Conservation (phyloP, 2,888 invertebrate genomes). For the Hypomecis atomaria region DNA sequence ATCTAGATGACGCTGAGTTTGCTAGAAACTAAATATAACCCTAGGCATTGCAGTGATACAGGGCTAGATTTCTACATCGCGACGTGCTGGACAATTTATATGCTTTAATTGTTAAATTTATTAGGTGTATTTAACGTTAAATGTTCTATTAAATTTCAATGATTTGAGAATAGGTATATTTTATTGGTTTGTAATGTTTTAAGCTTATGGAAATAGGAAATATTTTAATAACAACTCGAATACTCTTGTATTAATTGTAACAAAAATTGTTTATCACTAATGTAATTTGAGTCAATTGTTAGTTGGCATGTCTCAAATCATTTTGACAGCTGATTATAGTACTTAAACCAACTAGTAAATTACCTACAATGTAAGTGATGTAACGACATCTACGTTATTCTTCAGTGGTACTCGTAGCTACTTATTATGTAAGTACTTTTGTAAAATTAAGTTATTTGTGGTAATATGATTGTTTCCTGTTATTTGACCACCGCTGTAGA, state of each 20-base stretch:
- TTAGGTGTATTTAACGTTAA: not conserved
- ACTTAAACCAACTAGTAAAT: not conserved
- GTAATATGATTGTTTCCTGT: slow-evolving; percentile 24
- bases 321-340: not conserved
- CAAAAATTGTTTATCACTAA: too few relatives aligned
- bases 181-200: not conserved
- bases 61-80: slow-evolving; percentile 7
- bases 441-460: slow-evolving; percentile 22
- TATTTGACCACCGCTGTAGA: slow-evolving; percentile 23
- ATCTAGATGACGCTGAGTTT: slow-evolving; percentile 56
- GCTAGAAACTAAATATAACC: slow-evolving; percentile 36
- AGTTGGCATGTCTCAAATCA: slow-evolving; percentile 2
- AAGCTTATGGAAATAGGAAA: too few relatives aligned
- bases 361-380: not conserved
- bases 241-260: too few relatives aligned
- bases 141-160: not conserved
- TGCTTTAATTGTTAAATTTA: slow-evolving; percentile 2
- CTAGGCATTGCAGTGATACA: slow-evolving; percentile 5
- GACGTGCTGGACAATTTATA: slow-evolving; percentile 8
- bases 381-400: not conserved
- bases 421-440: not conserved
- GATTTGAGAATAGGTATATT: not conserved
- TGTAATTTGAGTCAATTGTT: not conserved
- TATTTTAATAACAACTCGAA: too few relatives aligned
- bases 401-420: not conserved